Evolutionary conservation across 2,113 vertebrate genomes (phyloP).

Genomic region (Lycocorax pyrrhopterus): DNA sequence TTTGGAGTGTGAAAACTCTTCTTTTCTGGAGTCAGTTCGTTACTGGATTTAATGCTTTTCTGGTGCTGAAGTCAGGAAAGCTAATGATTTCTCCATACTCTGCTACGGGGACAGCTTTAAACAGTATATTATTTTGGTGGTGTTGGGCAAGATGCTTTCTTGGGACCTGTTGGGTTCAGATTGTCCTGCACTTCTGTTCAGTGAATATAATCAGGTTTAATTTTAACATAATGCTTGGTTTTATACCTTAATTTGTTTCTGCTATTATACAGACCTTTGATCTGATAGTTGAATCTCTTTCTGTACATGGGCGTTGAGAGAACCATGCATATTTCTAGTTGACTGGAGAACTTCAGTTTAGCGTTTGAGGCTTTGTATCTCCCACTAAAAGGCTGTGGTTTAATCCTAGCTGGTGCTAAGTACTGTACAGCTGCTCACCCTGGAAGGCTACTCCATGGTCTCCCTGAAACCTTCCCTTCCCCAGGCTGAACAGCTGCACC

Average conservation of each 20-base stretch:
- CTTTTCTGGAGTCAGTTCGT: not conserved
- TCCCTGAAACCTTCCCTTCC: not conserved
- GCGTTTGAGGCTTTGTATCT: not conserved
- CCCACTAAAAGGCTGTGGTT: not conserved
- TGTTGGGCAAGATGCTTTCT: not conserved
- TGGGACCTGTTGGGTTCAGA: not conserved
- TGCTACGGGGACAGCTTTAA: not conserved
- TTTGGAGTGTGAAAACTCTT: not conserved
- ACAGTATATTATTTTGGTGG: accelerated
- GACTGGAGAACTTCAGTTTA: not conserved
- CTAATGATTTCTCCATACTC: not conserved
- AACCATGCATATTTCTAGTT: not conserved
- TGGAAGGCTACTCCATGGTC: not conserved
- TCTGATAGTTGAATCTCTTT: not conserved
- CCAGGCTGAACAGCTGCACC: not conserved
- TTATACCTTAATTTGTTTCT: not conserved
- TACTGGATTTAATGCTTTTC: not conserved
- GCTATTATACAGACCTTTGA: not conserved
- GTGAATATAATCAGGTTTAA: not conserved
- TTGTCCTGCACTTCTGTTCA: not conserved
- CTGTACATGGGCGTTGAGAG: not conserved
- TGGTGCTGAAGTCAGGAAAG: not conserved
- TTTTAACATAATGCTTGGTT: not conserved
- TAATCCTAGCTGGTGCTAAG: not conserved
- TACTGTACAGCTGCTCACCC: not conserved